Percentiles rank a stretch among this genome's conserved stretches.
Conservation (phyloP, 2,113 vertebrate species). For the Melozone crissalis region DNA sequence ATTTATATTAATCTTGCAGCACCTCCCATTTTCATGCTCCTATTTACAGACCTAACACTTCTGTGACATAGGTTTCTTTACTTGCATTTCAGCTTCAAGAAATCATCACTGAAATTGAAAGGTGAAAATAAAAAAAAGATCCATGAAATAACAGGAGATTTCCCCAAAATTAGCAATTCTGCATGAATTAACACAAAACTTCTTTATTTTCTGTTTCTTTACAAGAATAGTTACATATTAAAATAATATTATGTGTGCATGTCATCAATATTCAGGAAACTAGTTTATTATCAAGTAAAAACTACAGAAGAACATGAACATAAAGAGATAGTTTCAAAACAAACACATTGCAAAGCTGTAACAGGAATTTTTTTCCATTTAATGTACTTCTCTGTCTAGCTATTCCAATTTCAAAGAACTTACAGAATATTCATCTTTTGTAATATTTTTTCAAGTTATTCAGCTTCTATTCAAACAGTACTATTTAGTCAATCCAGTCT, state of each 20-base stretch:
- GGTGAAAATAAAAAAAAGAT: neutral
- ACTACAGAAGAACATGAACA: neutral
- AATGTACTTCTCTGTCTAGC: neutral
- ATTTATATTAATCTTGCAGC: neutral
- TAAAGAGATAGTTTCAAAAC: neutral
- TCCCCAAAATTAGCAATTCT: neutral
- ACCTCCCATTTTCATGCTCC: neutral
- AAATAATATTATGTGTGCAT: neutral
- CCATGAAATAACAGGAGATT: neutral
- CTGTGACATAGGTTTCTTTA: neutral
- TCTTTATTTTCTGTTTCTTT: neutral
- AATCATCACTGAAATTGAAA: neutral
- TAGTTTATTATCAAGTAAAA: neutral
- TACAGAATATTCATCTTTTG: neutral
- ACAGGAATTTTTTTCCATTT: neutral
- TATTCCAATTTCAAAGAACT: neutral
- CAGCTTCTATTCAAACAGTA: neutral
- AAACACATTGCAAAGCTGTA: neutral
- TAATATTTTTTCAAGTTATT: neutral
- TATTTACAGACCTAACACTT: neutral
- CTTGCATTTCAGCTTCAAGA: neutral
- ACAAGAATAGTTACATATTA: neutral
- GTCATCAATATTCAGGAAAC: neutral
- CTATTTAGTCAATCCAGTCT: neutral
- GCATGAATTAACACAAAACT: neutral